Conservation (phyloP, 2,113 vertebrate species). For the Lagopus leucura region DNA sequence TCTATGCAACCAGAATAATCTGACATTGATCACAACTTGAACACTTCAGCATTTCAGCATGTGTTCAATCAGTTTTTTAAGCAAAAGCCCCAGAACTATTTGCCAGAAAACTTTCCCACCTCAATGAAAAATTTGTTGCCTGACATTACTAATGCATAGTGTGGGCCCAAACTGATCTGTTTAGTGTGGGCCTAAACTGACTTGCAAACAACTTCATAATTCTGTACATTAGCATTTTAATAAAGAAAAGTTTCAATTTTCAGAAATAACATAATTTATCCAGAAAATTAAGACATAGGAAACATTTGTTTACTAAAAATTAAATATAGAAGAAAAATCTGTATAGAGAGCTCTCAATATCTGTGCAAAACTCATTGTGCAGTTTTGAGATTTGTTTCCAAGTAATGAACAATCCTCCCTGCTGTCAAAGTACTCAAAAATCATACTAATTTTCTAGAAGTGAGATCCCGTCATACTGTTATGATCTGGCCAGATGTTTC, state of each 20-base stretch:
- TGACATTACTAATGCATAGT: not conserved
- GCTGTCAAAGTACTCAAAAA: slow-evolving; percentile 59
- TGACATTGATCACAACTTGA: not conserved
- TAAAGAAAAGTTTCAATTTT: not conserved
- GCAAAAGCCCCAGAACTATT: not conserved
- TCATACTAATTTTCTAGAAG: slow-evolving; percentile 54
- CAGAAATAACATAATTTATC: not conserved
- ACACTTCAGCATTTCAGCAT: not conserved
- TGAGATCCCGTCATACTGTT: slow-evolving; percentile 59
- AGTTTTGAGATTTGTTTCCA: not conserved
- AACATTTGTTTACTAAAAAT: slow-evolving; percentile 19
- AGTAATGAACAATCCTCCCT: not conserved
- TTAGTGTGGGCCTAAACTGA: not conserved
- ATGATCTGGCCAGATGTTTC: slow-evolving; percentile 67
- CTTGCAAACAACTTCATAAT: not conserved
- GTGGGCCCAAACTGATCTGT: not conserved
- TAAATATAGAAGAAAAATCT: slow-evolving; percentile 6
- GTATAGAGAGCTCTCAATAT: not conserved
- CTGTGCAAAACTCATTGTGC: not conserved
- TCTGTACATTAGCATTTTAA: not conserved
- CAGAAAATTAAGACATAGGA: not conserved
- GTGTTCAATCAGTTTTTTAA: not conserved
- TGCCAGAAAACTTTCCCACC: not conserved
- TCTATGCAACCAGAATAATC: not conserved
- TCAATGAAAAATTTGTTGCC: not conserved